Conservation (phyloP, 2,113 vertebrate genomes). For the Eptatretus burgeri region DNA sequence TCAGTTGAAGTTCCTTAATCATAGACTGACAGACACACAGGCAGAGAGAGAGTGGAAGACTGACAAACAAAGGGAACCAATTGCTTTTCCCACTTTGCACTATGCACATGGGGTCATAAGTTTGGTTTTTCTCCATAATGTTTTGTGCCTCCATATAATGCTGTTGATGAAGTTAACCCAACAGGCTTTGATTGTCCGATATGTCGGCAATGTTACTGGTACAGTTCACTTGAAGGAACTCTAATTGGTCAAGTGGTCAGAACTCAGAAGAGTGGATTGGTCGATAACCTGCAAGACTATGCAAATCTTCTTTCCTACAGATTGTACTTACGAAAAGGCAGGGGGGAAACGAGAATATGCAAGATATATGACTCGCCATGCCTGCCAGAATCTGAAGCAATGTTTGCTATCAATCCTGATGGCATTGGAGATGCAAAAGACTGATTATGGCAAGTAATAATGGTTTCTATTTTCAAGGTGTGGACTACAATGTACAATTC, state of each 20-base stretch:
- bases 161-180: neutral
- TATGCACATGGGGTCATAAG: too few species aligned
- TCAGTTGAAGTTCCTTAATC: too few species aligned
- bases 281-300: neutral
- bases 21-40: too few species aligned
- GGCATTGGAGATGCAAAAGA: conserved; percentile 57
- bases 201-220: neutral
- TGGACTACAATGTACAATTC: neutral
- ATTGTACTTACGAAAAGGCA: conserved; percentile 45
- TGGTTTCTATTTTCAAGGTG: neutral
- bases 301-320: conserved; percentile 16
- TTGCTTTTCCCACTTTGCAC: too few species aligned
- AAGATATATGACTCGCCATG: conserved; percentile 68
- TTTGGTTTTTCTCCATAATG: too few species aligned
- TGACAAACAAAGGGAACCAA: too few species aligned
- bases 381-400: conserved; percentile 50
- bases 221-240: neutral
- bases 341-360: conserved; percentile 54
- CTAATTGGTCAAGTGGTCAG: neutral
- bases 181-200: neutral
- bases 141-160: neutral
- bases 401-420: conserved; percentile 56
- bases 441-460: conserved; percentile 15
- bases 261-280: neutral
- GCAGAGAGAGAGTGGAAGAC: too few species aligned